phyloP scores from a whole-genome alignment of 2,113 vertebrate genomes.

The Prionailurus viverrinus region DNA sequence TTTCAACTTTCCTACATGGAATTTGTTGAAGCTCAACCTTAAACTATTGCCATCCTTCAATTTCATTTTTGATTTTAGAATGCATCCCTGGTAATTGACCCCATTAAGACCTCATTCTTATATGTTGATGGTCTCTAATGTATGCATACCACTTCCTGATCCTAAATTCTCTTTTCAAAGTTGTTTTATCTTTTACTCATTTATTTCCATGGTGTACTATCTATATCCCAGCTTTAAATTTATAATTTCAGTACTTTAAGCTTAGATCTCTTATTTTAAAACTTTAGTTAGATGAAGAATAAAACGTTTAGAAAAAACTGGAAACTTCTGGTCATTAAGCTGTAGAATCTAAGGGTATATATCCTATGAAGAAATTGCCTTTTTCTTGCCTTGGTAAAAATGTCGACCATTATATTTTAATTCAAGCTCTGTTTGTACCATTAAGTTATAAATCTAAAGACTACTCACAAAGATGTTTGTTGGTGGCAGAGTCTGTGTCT shows the following conservation, averaged over 20 bases:
- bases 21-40: neutral
- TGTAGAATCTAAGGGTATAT: neutral
- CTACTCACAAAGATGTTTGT: neutral
- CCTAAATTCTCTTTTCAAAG: neutral
- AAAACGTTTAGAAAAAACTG: neutral
- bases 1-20: neutral
- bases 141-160: neutral
- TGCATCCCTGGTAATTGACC: neutral
- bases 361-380: neutral
- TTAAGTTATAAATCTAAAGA: neutral
- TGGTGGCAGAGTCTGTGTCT: neutral
- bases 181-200: neutral
- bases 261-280: neutral
- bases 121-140: neutral
- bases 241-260: neutral
- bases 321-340: neutral
- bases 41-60: neutral
- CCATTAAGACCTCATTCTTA: neutral
- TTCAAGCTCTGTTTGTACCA: neutral
- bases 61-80: neutral
- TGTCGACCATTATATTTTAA: neutral
- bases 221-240: neutral
- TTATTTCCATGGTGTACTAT: neutral
- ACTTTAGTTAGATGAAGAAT: neutral
- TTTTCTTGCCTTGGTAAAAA: neutral